Conservation (phyloP, 2,888 invertebrate species). For the Sympetrum striolatum region DNA sequence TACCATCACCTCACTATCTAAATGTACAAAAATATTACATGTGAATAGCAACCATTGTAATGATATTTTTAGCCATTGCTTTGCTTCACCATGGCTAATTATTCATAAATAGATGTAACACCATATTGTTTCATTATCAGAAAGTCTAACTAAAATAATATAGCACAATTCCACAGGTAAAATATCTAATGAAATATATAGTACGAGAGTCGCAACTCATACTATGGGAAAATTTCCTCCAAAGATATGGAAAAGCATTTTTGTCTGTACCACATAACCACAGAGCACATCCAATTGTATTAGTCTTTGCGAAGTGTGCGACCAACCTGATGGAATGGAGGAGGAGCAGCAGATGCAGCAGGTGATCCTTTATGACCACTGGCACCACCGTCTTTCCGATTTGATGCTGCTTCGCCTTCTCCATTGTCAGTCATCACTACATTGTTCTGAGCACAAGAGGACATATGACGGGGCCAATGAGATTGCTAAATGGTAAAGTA, state of each 20-base stretch:
- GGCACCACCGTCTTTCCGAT: constrained; percentile 8
- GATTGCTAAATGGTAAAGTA: constrained; percentile 60
- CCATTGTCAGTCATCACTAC: neutral
- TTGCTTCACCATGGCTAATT: neutral
- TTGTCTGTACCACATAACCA: neutral
- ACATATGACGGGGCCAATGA: constrained; percentile 83
- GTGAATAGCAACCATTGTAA: neutral
- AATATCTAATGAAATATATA: neutral
- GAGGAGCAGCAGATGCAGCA: neutral
- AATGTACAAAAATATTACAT: neutral
- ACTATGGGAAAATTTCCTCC: neutral
- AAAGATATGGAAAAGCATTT: neutral
- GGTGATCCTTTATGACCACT: neutral
- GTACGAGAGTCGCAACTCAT: neutral
- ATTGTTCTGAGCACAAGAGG: constrained; percentile 63
- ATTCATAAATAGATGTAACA: neutral
- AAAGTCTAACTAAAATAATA: neutral
- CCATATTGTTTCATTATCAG: neutral
- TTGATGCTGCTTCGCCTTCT: neutral
- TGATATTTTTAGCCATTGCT: neutral
- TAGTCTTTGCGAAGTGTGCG: constrained; percentile 12
- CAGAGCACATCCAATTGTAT: neutral
- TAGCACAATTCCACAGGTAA: neutral
- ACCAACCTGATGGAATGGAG: constrained; percentile 34
- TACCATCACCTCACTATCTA: neutral